A percentile compares a stretch with the other conserved stretches of the same genome.
Conservation (phyloP, 2,888 invertebrate species). For the Punctoribates punctum region DNA sequence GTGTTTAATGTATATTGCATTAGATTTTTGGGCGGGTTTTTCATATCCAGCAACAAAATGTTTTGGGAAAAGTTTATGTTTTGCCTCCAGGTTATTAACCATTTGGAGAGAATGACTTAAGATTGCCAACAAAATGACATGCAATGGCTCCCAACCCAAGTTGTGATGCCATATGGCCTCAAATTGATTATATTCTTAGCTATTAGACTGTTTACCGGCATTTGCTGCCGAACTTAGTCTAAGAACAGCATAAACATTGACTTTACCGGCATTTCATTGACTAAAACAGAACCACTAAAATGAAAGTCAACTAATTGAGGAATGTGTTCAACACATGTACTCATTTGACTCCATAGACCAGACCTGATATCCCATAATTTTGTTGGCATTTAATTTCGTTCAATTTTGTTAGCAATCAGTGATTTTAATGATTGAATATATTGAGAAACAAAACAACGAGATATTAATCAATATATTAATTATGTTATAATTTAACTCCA, state of each 20-base stretch:
- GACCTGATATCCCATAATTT: too few species aligned
- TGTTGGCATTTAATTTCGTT: too few species aligned
- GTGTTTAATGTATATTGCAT: background rate
- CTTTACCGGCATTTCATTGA: background rate
- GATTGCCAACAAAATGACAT: too few species aligned
- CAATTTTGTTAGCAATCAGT: too few species aligned
- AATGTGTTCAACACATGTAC: constrained; percentile 24
- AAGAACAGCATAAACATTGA: constrained; percentile 2
- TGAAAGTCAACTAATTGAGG: background rate
- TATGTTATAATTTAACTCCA: too few species aligned
- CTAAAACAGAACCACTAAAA: background rate
- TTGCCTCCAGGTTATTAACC: constrained; percentile 14
- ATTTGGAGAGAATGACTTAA: constrained; percentile 10
- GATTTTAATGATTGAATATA: too few species aligned
- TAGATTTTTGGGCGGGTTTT: constrained; percentile 16
- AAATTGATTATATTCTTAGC: background rate
- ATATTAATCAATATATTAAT: too few species aligned
- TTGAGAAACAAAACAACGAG: too few species aligned
- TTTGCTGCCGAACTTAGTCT: background rate
- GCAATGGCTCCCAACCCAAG: background rate
- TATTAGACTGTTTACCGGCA: background rate
- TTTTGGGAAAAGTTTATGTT: background rate
- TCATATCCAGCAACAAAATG: constrained; percentile 14
- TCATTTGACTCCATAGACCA: background rate
- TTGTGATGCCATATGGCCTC: background rate